Base-by-base conservation (phyloP, 2,113 vertebrate genomes). In the Saccopteryx bilineata region DNA sequence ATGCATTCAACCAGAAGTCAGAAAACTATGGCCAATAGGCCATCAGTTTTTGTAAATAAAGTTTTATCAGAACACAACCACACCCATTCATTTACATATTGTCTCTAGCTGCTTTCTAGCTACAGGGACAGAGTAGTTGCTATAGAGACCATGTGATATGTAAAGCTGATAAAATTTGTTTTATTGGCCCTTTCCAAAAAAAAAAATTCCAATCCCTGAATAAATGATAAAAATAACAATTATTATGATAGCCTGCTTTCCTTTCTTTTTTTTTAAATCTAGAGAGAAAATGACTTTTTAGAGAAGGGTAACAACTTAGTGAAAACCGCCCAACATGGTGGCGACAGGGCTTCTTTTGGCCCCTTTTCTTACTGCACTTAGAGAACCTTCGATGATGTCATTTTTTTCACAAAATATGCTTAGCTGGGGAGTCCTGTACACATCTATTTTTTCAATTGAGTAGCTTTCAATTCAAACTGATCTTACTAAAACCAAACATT, bases 391-490 rank as follows among this genome's bases (percentile, higher is more conserved):
- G 65, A 50, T 15, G 15, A 61, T 18, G 31, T 79, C 2, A 14
- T 81, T 75, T 93, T 79, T 68, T 90, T 86, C 24, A 65, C 18
- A 13, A 75, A 87, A 26, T 5, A 23, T 23, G 2, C 81, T 87
- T 78, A 93, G 10, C 18, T 69, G 26, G 9, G 5, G 9, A 21
- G 17, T 39, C 13, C 18, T 13, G 50, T 71, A n/a, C 21, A 68
- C n/a, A 66, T 60, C 5, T 87, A 4, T 66, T 74, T 90, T 83
- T 74, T 60, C 65, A 90, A 58, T 24, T 7, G 17, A 94, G 24
- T 58, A 18, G 19, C 7, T 91, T 94, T 78, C 68, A 52, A 66
- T 88, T 94, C 5, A 82, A 85, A 78, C 21, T 78, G 10, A 95
- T 91, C 31, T 92, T 90, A 82, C 5, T 76, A 52, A 87, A 92